These are phyloP conservation scores for Mesochorus sp. DNA, from an alignment of 2,888 invertebrate species.

Conservation along the genomic window DNA sequence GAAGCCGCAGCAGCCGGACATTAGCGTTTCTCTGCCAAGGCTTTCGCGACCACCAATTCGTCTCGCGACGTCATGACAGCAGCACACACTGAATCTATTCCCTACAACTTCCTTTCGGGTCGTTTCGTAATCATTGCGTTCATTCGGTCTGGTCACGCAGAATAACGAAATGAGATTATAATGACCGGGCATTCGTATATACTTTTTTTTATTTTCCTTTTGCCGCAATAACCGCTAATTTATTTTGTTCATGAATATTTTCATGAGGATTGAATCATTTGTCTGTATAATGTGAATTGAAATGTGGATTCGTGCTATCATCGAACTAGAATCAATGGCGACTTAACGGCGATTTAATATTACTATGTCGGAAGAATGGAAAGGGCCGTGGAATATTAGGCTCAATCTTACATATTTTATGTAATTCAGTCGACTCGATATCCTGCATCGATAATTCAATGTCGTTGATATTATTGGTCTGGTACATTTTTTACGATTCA, in stretches of 20 bases:
- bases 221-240: neutral
- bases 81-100: conserved; percentile 15
- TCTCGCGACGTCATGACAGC: conserved; percentile 60
- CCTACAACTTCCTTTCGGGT: conserved; percentile 50
- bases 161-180: conserved; percentile 40
- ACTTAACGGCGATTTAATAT: too few species aligned
- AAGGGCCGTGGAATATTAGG: too few species aligned
- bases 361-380: too few species aligned
- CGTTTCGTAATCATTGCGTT: conserved; percentile 32
- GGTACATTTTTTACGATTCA: too few species aligned
- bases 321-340: too few species aligned
- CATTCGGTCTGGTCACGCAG: neutral
- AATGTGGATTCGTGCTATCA: too few species aligned
- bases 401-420: too few species aligned
- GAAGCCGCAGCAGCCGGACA: conserved; percentile 22
- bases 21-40: conserved; percentile 62
- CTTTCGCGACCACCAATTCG: conserved; percentile 63
- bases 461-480: too few species aligned
- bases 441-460: too few species aligned
- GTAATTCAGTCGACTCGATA: too few species aligned
- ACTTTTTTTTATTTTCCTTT: conserved; percentile 22
- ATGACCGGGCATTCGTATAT: conserved; percentile 25
- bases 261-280: too few species aligned
- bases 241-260: neutral
- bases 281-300: too few species aligned